Evolutionary conservation across 2,113 vertebrate species (phyloP).

Genomic region (Xenopus laevis): DNA sequence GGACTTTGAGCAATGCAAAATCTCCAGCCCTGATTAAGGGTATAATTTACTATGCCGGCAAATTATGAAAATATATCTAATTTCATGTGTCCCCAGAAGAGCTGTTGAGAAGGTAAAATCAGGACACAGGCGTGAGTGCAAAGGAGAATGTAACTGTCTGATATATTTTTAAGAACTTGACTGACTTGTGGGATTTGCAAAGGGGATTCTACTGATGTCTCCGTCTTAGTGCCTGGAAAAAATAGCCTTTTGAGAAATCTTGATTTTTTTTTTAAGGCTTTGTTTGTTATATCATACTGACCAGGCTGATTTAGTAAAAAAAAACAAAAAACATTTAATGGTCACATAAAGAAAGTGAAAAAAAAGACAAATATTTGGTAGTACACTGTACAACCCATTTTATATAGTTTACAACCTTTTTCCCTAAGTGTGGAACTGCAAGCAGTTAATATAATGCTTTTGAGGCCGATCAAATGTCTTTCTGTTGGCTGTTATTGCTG

Average conservation of each 20-base stretch:
- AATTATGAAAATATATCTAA: slow-evolving; percentile 40
- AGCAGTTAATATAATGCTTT: too few relatives aligned
- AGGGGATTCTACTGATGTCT: not conserved
- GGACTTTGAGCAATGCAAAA: slow-evolving; percentile 22
- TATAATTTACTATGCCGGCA: slow-evolving; percentile 33
- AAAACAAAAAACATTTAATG: not conserved
- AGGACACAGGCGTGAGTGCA: slow-evolving; percentile 29
- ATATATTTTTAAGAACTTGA: slow-evolving; percentile 1
- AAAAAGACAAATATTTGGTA: not conserved
- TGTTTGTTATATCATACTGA: not conserved
- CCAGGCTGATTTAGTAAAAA: not conserved
- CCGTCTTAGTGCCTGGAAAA: not conserved
- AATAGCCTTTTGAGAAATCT: not conserved
- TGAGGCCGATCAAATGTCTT: too few relatives aligned
- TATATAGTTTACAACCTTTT: too few relatives aligned
- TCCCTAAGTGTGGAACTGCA: too few relatives aligned
- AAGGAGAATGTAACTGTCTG: slow-evolving; percentile 18
- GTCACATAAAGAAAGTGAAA: not conserved
- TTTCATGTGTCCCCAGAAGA: slow-evolving; percentile 36
- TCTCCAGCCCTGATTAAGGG: slow-evolving; percentile 23
- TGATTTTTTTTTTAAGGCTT: not conserved
- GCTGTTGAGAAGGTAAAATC: slow-evolving; percentile 33
- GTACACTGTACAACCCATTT: too few relatives aligned
- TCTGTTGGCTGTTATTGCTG: too few relatives aligned
- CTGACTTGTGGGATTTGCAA: slow-evolving; percentile 19